Evolutionary conservation across 2,797 vertebrate species (phyloP).

Genomic region (Diplodus puntazzo): DNA sequence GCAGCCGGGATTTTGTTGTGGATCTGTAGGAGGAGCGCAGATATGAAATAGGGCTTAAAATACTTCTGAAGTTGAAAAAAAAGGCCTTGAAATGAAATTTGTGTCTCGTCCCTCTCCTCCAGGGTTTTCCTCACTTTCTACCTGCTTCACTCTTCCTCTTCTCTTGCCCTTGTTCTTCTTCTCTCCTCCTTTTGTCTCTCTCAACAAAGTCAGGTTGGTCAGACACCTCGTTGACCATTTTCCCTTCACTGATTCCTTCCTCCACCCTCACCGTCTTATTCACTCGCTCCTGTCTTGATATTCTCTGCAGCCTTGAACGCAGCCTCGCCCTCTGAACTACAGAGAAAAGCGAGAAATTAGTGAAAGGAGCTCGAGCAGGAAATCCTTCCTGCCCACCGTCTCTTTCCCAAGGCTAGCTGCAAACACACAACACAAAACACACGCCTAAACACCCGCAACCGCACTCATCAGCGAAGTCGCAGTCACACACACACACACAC

Average conservation of each 20-base stretch:
- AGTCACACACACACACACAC: slow-evolving; percentile 14
- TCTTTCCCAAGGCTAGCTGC: slow-evolving; percentile 15
- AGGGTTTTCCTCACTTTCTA: slow-evolving; percentile 2
- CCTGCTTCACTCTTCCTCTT: background rate
- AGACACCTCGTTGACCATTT: slow-evolving; percentile 38
- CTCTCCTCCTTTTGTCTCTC: slow-evolving; percentile 5
- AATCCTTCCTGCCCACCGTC: background rate
- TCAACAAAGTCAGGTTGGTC: slow-evolving; percentile 1
- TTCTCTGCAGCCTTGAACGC: slow-evolving; percentile 18
- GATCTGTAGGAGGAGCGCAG: slow-evolving; percentile 27
- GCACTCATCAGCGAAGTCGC: slow-evolving; percentile 11
- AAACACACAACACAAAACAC: slow-evolving; percentile 33
- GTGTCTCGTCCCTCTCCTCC: background rate
- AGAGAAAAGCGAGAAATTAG: slow-evolving; percentile 20
- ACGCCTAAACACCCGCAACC: slow-evolving; percentile 8
- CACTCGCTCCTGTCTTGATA: background rate
- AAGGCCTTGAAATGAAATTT: slow-evolving; percentile 26
- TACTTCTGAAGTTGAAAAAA: slow-evolving; percentile 27
- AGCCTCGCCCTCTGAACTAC: slow-evolving; percentile 14
- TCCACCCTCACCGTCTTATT: background rate
- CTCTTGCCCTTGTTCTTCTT: slow-evolving; percentile 11
- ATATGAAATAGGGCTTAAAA: slow-evolving; percentile 51
- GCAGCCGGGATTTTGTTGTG: slow-evolving; percentile 35
- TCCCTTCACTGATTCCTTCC: slow-evolving; percentile 19
- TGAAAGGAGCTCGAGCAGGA: slow-evolving; percentile 5